Evolutionary conservation across 1,140 invertebrate species (phyloP), one percentile per base, ranked within the genome.

Genomic region (Odontomachus brunneus): DNA sequence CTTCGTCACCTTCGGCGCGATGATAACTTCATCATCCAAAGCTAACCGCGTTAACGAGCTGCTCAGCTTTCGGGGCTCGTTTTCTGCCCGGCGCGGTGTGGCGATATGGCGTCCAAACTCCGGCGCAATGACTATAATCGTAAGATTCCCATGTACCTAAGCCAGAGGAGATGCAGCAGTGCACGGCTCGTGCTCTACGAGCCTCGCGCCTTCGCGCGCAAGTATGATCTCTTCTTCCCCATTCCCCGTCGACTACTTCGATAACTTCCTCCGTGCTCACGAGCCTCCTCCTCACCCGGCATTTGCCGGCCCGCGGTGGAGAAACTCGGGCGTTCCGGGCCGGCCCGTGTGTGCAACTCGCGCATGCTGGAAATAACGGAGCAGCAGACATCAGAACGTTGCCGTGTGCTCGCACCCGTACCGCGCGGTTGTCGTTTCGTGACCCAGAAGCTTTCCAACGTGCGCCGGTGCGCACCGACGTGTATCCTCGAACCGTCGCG

Each of bases 1-100:
- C 75, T 80, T 80, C 65, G 75, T 71, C 75, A 69, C 51, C 65
- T 67, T 78, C 17, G 63, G 11, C 51, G 74, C 26, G 24, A 80
- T 59, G 33, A 59, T 66, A 76, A 59, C 75, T 71, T 78, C 63
- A 78, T 78, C 63, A 55, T 38, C 63, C 17, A 44, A 19, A 55
- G 75, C 65, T 57, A 48, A 69, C 48, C 51, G 33, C 49, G 7
- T 57, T 80, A 80, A 80, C 53, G 51, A 17, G 22, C 33, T 17
- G 17, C 5, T 0, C n/a, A 14, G 29, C 14, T 51, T 29, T 24
- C 44, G 9, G 19, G 1, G 15, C 59, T 51, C 14, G n/a, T 15
- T 24, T 80, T 49, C 51, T 33, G 15, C 14, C 12, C 5, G 15
- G 26, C 51, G 33, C 17, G 3, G 2, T 4, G 0, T 33, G 11